Percentiles rank a stretch among this genome's conserved stretches.
Conservation (phyloP, 2,888 invertebrate genomes). For the Dilophus febrilis region DNA sequence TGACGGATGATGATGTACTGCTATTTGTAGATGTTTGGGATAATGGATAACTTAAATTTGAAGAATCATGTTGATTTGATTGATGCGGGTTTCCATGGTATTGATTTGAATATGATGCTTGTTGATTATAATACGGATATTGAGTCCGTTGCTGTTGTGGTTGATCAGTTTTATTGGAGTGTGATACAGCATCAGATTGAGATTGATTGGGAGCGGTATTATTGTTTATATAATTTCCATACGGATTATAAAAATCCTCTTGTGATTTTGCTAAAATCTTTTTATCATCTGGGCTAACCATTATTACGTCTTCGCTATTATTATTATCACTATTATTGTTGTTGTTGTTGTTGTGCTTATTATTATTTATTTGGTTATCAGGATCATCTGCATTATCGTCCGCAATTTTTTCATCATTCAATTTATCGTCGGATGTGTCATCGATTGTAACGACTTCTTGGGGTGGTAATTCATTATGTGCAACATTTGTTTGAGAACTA, state of each 20-base stretch:
- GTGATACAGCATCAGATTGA: not conserved
- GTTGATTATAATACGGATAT: not conserved
- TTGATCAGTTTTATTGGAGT: not conserved
- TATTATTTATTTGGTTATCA: too few species aligned
- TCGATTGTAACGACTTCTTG: too few species aligned
- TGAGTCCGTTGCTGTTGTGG: not conserved
- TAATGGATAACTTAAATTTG: too few species aligned
- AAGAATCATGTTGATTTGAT: not conserved
- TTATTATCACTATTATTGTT: not conserved
- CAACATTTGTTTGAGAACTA: too few species aligned
- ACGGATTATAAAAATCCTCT: not conserved
- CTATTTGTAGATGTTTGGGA: not conserved
- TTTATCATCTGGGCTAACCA: constrained; percentile 3
- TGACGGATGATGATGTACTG: constrained; percentile 2
- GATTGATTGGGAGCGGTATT: not conserved
- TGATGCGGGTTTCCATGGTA: not conserved
- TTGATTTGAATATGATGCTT: not conserved
- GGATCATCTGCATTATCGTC: too few species aligned
- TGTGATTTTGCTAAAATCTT: not conserved
- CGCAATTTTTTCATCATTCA: too few species aligned
- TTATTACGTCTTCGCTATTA: constrained; percentile 6
- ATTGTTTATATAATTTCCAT: not conserved
- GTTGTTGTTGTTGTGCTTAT: too few species aligned
- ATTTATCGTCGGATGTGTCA: too few species aligned
- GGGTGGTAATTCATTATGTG: too few species aligned